phyloP scores from a whole-genome alignment of 2,113 vertebrate species.

The Brachypodius melanocephalos region DNA sequence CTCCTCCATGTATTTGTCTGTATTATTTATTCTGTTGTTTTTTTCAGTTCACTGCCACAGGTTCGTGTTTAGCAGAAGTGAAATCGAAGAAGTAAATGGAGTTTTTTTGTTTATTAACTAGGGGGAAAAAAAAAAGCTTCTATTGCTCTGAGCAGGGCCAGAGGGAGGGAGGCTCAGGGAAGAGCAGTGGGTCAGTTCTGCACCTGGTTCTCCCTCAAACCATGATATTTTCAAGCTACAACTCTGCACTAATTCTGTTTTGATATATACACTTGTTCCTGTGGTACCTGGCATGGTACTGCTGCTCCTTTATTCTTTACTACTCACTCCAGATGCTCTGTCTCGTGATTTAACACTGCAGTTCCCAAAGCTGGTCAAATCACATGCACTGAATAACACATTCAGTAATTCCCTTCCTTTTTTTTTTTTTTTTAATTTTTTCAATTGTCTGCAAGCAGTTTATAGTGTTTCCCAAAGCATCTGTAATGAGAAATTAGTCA shows the following conservation, averaged over 20 bases:
- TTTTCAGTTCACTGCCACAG: neutral
- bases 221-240: neutral
- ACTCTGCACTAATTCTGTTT: neutral
- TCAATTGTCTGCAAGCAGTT: slow-evolving; percentile 22
- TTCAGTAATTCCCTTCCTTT: neutral
- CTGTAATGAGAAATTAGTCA: slow-evolving; percentile 10
- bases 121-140: neutral
- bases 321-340: neutral
- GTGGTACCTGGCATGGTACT: neutral
- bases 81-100: neutral
- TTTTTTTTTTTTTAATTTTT: neutral
- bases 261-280: neutral
- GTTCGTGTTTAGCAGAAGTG: neutral
- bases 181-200: neutral
- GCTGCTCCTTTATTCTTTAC: neutral
- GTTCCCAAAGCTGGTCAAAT: neutral
- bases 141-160: neutral
- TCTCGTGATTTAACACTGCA: neutral
- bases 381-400: neutral
- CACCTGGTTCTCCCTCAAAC: neutral
- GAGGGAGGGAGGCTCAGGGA: neutral
- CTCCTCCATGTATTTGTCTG: slow-evolving; percentile 47
- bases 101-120: neutral
- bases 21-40: slow-evolving; percentile 37
- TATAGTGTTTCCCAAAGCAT: neutral